phyloP scores from a whole-genome alignment of 2,888 invertebrate species.

The Epistrophe grossulariae region DNA sequence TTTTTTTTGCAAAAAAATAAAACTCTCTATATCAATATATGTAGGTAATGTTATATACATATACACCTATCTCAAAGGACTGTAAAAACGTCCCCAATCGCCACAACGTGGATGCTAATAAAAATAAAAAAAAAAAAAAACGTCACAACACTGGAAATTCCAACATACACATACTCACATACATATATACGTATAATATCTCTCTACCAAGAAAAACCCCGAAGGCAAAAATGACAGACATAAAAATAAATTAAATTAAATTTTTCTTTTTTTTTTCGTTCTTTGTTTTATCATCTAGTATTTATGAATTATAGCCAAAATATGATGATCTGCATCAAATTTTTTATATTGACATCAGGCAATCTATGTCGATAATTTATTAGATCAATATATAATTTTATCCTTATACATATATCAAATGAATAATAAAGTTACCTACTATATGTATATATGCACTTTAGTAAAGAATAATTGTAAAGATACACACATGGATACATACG shows the following conservation, averaged over 20 bases:
- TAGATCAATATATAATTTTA: slow-evolving; percentile 36
- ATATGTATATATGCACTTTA: background rate
- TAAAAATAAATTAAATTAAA: slow-evolving; percentile 61
- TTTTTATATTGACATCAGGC: background rate
- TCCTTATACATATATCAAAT: slow-evolving; percentile 11
- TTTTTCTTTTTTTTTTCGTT: background rate
- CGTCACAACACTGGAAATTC: slow-evolving; percentile 23
- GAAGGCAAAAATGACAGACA: slow-evolving; percentile 33
- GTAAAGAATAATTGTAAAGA: background rate
- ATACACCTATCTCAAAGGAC: slow-evolving; percentile 60
- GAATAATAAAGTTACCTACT: slow-evolving; percentile 30
- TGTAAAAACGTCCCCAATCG: slow-evolving; percentile 36
- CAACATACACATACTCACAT: background rate
- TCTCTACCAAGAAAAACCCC: background rate
- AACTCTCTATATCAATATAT: background rate
- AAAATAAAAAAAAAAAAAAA: slow-evolving; percentile 28
- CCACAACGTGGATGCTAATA: slow-evolving; percentile 45
- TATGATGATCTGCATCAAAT: background rate
- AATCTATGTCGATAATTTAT: background rate
- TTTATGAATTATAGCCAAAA: slow-evolving; percentile 14
- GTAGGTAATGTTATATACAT: background rate
- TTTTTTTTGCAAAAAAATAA: slow-evolving; percentile 5
- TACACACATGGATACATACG: background rate
- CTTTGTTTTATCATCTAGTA: background rate
- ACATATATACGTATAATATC: background rate